Evolutionary conservation across 2,888 invertebrate genomes (phyloP).

Genomic region (Carabus problematicus): DNA sequence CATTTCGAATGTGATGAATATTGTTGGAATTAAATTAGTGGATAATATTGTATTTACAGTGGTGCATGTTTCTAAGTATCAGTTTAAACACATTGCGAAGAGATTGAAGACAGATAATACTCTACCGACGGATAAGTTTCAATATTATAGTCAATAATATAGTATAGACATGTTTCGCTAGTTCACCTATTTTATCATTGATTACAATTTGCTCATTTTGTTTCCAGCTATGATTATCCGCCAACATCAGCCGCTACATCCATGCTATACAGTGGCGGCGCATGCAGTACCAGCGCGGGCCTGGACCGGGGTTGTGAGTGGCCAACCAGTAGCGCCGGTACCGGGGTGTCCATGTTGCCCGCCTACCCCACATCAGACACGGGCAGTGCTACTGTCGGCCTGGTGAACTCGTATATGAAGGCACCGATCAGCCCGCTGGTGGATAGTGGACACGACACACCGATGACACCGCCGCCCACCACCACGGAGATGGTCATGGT

Average conservation of each 20-base stretch:
- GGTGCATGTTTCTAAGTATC: too few species aligned
- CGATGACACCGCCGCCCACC: constrained; percentile 54
- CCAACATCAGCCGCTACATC: constrained; percentile 20
- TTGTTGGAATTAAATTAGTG: too few species aligned
- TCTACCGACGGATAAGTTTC: too few species aligned
- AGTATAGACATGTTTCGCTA: too few species aligned
- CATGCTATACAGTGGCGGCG: constrained; percentile 23
- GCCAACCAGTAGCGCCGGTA: constrained; percentile 26
- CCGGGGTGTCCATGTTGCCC: constrained; percentile 12
- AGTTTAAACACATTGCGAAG: too few species aligned
- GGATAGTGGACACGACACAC: constrained; percentile 54
- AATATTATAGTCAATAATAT: too few species aligned
- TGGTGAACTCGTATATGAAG: constrained; percentile 55
- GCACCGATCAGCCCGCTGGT: constrained; percentile 58
- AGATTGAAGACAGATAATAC: too few species aligned
- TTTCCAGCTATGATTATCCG: constrained; percentile 55
- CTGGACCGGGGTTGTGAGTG: constrained; percentile 23
- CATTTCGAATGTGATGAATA: too few species aligned
- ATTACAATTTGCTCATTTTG: too few species aligned
- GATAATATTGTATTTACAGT: too few species aligned
- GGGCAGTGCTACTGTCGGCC: constrained; percentile 51
- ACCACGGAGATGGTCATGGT: constrained; percentile 45
- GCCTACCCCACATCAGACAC: constrained; percentile 50
- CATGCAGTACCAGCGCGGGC: constrained; percentile 43
- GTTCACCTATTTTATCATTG: too few species aligned